Percentiles rank a stretch among this genome's conserved stretches.
Evolutionary conservation across 2,888 invertebrate species (phyloP).

Genomic region (Drosophila setosimentum): DNA sequence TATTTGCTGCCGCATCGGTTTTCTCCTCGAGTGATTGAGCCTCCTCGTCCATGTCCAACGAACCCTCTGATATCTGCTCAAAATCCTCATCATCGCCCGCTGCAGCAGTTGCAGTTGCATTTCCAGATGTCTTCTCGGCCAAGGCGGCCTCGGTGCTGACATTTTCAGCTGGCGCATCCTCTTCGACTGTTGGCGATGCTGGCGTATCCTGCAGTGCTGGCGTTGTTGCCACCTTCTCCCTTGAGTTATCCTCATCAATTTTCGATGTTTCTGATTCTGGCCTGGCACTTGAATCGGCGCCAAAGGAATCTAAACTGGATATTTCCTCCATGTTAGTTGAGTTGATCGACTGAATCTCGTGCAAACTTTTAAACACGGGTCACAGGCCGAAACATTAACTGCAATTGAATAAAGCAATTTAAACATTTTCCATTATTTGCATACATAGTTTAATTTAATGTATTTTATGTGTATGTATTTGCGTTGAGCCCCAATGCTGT

Average conservation of each 20-base stretch:
- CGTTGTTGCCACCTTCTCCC: conserved; percentile 40
- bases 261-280: conserved; percentile 75
- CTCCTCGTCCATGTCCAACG: conserved; percentile 79
- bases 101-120: conserved; percentile 24
- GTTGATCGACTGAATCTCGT: conserved; percentile 31
- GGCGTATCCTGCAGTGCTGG: conserved; percentile 53
- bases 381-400: conserved; percentile 74
- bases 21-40: conserved; percentile 67
- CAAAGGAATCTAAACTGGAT: conserved; percentile 83
- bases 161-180: conserved; percentile 39
- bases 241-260: conserved; percentile 62
- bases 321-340: conserved; percentile 81
- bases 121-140: conserved; percentile 17
- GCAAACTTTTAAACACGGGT: conserved; percentile 24
- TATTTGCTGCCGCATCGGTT: conserved; percentile 38
- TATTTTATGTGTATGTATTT: conserved; percentile 22
- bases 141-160: not conserved
- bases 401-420: conserved; percentile 32
- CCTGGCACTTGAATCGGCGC: conserved; percentile 73
- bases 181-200: conserved; percentile 55
- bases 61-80: conserved; percentile 82
- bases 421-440: conserved; percentile 5
- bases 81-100: conserved; percentile 76
- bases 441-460: conserved; percentile 10
- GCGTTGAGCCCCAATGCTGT: conserved; percentile 28